Evolutionary conservation across 2,113 vertebrate genomes (phyloP), one percentile per base, ranked within the genome.

Genomic region (Aptenodytes patagonicus): DNA sequence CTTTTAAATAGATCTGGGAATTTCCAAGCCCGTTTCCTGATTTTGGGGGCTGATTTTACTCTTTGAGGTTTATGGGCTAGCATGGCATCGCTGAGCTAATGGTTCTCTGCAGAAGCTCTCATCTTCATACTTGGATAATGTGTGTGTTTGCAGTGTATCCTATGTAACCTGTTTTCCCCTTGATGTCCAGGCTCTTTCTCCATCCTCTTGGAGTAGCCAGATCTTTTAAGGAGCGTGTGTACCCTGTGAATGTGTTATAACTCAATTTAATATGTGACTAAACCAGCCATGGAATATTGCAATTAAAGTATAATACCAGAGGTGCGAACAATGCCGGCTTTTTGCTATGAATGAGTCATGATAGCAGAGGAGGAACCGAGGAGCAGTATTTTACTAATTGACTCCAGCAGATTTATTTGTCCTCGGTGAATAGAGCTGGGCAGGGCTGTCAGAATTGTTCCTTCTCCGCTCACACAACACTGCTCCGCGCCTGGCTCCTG

Each of bases 121-220:
- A 1, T 25, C 75, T 36, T 54, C 36, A 0, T 6, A 0, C 1
- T 4, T 32, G 66, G 20, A 21, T 29, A 1, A 0, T 2, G 31
- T 11, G 17, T 55, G 62, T 24, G 40, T 78, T 78, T 21, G 51
- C 55, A 15, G 66, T 6, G 31, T 36, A 8, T 60, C 70, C 52
- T 2, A 0, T 4, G 1, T 4, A 18, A 62, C 9, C 40, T 31
- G 16, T 24, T 82, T 26, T 31, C 78, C 70, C 70, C 17, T 49
- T 15, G 55, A 24, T 58, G 61, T 32, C 51, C 86, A 42, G 93
- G 75, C 75, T 75, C 81, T 2, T 69, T 84, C 68, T 32, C 72
- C 76, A 42, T 61, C 72, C 69, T 52, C 32, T 3, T 4, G 55
- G 57, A 92, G 86, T 0, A 93, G 55, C 83, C 83, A 32, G 0